Percentiles rank a stretch among this genome's conserved stretches.
Evolutionary conservation across 2,797 vertebrate genomes (phyloP).

Genomic region (Cygnus olor): DNA sequence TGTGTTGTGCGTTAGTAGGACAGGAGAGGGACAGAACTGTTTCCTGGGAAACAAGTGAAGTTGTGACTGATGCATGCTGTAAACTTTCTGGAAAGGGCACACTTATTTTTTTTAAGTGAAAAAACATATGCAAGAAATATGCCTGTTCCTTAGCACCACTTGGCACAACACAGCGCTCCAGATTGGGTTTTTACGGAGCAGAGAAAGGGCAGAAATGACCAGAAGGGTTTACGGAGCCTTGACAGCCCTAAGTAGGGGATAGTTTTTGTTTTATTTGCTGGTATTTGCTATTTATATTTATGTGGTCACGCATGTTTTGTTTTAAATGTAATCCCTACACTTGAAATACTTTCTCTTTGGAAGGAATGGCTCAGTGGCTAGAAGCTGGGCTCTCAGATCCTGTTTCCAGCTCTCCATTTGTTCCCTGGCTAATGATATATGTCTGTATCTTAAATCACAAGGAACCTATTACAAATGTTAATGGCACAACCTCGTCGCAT

Average conservation of each 20-base stretch:
- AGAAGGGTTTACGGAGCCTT: neutral
- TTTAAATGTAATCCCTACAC: neutral
- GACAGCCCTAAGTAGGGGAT: neutral
- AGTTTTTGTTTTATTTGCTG: constrained; percentile 1
- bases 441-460: neutral
- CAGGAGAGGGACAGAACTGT: neutral
- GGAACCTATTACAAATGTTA: constrained; percentile 1
- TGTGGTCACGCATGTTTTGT: neutral
- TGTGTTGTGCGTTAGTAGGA: neutral
- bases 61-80: neutral
- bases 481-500: neutral
- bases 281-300: constrained; percentile 23
- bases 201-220: neutral
- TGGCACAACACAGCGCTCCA: neutral
- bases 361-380: neutral
- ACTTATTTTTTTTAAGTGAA: neutral
- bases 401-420: constrained; percentile 8
- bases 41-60: constrained; percentile 26
- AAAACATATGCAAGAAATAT: neutral
- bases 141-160: neutral
- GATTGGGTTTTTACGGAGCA: neutral
- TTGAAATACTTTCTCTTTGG: constrained; percentile 14
- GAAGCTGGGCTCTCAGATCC: neutral
- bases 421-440: neutral
- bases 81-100: neutral